Conservation (phyloP, 2,113 vertebrate species). For the Oxyura jamaicensis region DNA sequence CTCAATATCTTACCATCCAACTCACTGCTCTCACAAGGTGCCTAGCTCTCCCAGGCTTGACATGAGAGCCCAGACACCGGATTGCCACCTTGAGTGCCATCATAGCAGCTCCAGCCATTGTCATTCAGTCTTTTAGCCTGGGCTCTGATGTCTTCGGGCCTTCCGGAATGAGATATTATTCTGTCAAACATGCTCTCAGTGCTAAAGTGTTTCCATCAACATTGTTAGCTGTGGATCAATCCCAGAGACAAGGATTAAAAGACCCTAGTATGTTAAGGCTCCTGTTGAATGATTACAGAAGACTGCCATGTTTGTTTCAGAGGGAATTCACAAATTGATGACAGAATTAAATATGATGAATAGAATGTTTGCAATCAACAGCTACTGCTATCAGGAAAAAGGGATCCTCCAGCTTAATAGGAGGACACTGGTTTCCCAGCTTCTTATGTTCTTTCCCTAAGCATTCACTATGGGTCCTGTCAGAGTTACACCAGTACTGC, state of each 20-base stretch:
- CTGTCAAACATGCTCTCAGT: not conserved
- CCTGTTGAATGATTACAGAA: not conserved
- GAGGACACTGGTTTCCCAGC: not conserved
- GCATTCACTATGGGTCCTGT: not conserved
- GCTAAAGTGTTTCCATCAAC: not conserved
- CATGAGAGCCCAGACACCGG: not conserved
- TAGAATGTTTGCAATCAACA: not conserved
- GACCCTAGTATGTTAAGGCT: not conserved
- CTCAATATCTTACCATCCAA: not conserved
- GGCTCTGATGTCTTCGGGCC: not conserved
- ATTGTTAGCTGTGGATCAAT: not conserved
- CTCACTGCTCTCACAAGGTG: not conserved
- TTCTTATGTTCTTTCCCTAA: not conserved
- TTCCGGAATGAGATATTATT: not conserved
- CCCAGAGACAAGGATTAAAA: not conserved
- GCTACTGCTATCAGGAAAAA: not conserved
- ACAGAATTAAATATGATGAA: not conserved
- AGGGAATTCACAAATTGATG: not conserved
- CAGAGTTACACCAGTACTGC: not conserved
- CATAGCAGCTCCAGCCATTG: not conserved
- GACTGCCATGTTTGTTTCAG: not conserved
- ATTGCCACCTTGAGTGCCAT: not conserved
- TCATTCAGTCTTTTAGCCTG: not conserved
- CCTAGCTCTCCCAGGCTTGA: not conserved
- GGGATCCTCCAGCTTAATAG: not conserved